phyloP scores from a whole-genome alignment of 2,113 vertebrate species.

The Steatornis caripensis region DNA sequence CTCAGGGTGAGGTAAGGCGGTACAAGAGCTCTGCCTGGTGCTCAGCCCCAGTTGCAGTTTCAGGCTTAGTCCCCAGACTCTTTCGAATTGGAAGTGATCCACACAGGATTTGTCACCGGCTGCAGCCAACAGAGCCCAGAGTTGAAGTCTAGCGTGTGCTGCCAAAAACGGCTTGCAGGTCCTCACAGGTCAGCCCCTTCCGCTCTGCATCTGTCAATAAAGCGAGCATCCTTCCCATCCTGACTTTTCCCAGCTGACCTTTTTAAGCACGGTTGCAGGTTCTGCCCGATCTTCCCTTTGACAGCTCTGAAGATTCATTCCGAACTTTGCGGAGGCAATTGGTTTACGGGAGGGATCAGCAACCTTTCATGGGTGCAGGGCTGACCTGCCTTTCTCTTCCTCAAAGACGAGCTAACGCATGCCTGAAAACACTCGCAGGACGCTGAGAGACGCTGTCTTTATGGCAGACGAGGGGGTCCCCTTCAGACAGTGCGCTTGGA shows the following conservation, averaged over 20 bases:
- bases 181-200: neutral
- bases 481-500: neutral
- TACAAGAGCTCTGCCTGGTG: neutral
- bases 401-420: neutral
- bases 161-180: neutral
- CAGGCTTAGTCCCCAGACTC: neutral
- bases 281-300: neutral
- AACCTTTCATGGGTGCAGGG: neutral
- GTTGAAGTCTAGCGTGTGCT: neutral
- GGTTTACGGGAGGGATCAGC: constrained; percentile 1
- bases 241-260: constrained; percentile 59
- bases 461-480: neutral
- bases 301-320: constrained; percentile 46
- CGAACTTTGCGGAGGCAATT: neutral
- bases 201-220: constrained; percentile 17
- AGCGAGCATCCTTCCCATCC: neutral
- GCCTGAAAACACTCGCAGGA: rapidly evolving
- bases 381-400: neutral
- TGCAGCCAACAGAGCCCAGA: neutral
- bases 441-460: neutral
- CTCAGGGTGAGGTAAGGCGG: neutral
- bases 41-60: neutral
- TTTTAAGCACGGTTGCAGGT: neutral
- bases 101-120: neutral
- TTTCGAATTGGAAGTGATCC: neutral